Base-by-base conservation (phyloP, 2,888 invertebrate species). In the Nephrocerus scutellatus region DNA sequence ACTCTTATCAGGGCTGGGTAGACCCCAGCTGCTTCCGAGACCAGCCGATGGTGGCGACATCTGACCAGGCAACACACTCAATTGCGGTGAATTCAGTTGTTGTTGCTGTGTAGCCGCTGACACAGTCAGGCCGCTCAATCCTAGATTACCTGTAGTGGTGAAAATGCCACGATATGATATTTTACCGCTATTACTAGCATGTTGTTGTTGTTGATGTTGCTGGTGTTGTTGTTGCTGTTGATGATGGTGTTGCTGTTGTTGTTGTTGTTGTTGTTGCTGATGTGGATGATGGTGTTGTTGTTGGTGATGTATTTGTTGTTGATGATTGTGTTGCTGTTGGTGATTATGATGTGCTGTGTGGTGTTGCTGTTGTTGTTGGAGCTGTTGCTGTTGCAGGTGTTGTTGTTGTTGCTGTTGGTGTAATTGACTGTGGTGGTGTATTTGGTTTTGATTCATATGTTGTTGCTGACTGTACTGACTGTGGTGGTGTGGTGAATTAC, bases 111-210 rank as follows among this genome's bases (percentile, higher is more conserved):
- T 32, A 39, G 52, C 28, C 41, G 56, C n/a, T 37, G 50, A 16
- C 13, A 47, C 35, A 43, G 50, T 49, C 12, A 56, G 48, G 18
- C 55, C 54, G 33, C 59, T 60, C 59, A 55, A 70, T 60, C 55
- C 70, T 59, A 62, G 62, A 66, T 61, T 72, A 62, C 74, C 73
- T 54, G 82, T 77, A 41, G 83, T 79, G 48, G 84, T 80, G 67
- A 85, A 84, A 43, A 82, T 78, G 43, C 79, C 80, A 48, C 80
- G 76, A 71, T 82, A 82, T 53, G 74, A 72, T 57, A 74, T 71
- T 64, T 74, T 74, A 50, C 66, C 65, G 49, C 75, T 73, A 54
- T 53, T 53, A 48, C 42, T 50, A 50, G 47, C 51, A 49, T 35
- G 51, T 74, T 74, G 36, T 59, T 63, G 66, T 37, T 68, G 67